These are phyloP conservation scores for Drosophila emarginata DNA, from an alignment of 2,888 invertebrate genomes.

Conservation along the genomic window DNA sequence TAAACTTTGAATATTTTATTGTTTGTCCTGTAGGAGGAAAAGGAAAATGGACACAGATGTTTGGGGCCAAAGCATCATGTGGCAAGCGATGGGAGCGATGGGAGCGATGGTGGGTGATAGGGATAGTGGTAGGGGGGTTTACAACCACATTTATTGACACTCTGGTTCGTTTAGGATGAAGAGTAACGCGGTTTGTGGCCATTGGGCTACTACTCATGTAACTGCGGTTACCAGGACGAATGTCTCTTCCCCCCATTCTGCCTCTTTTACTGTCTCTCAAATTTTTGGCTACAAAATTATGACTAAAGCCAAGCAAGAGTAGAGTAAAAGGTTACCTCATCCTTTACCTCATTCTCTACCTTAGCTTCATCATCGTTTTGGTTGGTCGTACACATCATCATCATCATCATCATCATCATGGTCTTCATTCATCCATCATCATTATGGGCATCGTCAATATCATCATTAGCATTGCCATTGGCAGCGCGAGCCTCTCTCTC, in stretches of 20 bases:
- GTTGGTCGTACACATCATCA: neutral
- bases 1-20: conserved; percentile 76
- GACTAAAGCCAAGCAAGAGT: conserved; percentile 14
- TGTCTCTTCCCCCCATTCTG: neutral
- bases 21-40: conserved; percentile 58
- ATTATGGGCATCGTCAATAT: conserved; percentile 31
- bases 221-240: neutral
- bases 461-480: conserved; percentile 44
- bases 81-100: too few relatives aligned
- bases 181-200: conserved; percentile 13
- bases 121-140: too few relatives aligned
- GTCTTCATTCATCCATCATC: conserved; percentile 8
- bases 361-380: neutral
- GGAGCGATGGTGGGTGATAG: too few relatives aligned
- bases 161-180: conserved; percentile 6
- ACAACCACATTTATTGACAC: conserved; percentile 42
- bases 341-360: neutral
- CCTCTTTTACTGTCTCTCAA: conserved; percentile 1
- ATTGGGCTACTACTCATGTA: conserved; percentile 11
- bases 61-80: too few relatives aligned
- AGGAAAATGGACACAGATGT: conserved; percentile 57
- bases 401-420: neutral
- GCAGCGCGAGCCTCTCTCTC: conserved; percentile 13
- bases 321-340: neutral
- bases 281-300: conserved; percentile 66